phyloP scores from a whole-genome alignment of 2,797 vertebrate species.

The Rhinophrynus dorsalis region DNA sequence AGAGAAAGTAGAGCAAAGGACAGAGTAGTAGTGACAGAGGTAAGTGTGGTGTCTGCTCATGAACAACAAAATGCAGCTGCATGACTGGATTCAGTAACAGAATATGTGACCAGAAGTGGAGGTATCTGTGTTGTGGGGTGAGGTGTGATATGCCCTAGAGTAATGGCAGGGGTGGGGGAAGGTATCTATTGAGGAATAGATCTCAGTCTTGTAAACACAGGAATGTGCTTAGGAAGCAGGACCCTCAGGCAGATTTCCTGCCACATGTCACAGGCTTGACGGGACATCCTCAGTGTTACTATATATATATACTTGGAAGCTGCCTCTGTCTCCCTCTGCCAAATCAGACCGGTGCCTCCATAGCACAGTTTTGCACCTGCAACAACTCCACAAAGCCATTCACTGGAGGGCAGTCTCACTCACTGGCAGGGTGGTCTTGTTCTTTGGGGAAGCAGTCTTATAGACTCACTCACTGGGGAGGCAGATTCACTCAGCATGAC shows the following conservation, averaged over 20 bases:
- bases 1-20: too few species aligned
- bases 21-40: neutral
- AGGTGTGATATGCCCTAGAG: neutral
- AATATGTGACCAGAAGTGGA: too few species aligned
- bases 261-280: constrained; percentile 35
- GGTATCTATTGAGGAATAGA: neutral
- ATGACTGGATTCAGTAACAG: neutral
- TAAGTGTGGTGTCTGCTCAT: too few species aligned
- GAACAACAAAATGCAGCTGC: neutral
- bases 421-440: too few species aligned
- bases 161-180: neutral
- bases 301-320: constrained; percentile 21
- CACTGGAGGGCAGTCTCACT: neutral
- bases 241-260: constrained; percentile 36
- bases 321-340: constrained; percentile 9
- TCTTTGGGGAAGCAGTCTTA: too few species aligned
- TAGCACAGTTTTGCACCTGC: neutral
- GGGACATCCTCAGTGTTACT: constrained; percentile 33
- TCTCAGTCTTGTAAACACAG: constrained; percentile 19
- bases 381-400: neutral
- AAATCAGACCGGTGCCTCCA: neutral
- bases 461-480: too few species aligned
- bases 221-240: constrained; percentile 37
- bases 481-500: too few species aligned
- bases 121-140: neutral